Evolutionary conservation across 2,888 invertebrate species (phyloP).

Genomic region (Anthophora plumipes): DNA sequence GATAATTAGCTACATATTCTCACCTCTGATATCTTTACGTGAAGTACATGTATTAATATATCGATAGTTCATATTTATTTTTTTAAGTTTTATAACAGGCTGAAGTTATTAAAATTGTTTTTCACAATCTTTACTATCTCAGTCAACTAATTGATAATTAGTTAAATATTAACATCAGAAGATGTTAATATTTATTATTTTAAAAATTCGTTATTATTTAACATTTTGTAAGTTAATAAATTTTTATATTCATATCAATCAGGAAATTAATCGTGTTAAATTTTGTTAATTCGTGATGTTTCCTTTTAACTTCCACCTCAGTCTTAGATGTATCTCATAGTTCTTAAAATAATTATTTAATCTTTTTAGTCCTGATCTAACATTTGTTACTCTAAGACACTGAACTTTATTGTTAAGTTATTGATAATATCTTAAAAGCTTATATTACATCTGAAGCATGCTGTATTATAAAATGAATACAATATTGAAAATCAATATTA

Average conservation of each 20-base stretch:
- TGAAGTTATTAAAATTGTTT: neutral
- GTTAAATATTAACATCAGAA: neutral
- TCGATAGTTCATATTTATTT: neutral
- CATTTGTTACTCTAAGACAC: constrained; percentile 8
- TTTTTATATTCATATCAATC: neutral
- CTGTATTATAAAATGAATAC: neutral
- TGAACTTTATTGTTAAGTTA: constrained; percentile 24
- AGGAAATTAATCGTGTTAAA: neutral
- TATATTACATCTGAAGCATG: neutral
- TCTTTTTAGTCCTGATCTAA: constrained; percentile 12
- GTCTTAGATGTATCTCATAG: neutral
- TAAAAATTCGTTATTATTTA: neutral
- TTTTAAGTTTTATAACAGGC: neutral
- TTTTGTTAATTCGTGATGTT: neutral
- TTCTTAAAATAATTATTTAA: constrained; percentile 7
- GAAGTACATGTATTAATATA: no score
- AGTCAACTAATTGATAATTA: neutral
- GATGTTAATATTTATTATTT: no score
- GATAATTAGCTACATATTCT: no score
- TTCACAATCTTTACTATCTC: neutral
- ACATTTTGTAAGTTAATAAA: neutral
- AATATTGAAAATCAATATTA: neutral
- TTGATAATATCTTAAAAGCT: constrained; percentile 11
- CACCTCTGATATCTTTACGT: no score
- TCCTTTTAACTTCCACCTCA: neutral